Evolutionary conservation across 2,797 vertebrate species (phyloP).

Genomic region (Tinamus major): DNA sequence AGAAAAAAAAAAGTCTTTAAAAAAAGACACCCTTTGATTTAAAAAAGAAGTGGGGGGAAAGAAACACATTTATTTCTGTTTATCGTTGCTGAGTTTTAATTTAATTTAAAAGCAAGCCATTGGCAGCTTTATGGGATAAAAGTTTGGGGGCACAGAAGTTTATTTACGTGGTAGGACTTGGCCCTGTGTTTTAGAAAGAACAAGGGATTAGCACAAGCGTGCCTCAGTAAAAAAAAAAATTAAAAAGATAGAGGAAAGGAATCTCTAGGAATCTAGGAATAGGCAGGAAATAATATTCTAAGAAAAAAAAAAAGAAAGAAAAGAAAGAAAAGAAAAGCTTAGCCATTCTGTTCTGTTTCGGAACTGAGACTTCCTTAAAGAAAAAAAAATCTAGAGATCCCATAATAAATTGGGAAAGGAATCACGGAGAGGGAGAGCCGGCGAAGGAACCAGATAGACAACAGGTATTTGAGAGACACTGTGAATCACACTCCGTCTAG

Average conservation of each 20-base stretch:
- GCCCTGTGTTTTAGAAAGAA: slow-evolving; percentile 32
- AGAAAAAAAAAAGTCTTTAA: slow-evolving; percentile 65
- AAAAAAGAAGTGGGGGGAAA: neutral
- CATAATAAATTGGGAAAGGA: slow-evolving; percentile 17
- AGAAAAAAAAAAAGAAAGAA: too few relatives aligned
- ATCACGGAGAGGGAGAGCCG: neutral
- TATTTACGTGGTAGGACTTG: slow-evolving; percentile 33
- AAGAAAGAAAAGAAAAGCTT: neutral
- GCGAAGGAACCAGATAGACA: slow-evolving; percentile 43
- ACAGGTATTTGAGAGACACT: slow-evolving; percentile 63
- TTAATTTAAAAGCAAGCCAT: slow-evolving; percentile 10
- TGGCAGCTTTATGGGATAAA: slow-evolving; percentile 38
- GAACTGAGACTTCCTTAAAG: slow-evolving; percentile 13
- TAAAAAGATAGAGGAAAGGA: slow-evolving; percentile 13
- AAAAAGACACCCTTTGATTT: slow-evolving; percentile 10
- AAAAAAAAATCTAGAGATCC: slow-evolving; percentile 13
- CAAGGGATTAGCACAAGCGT: slow-evolving; percentile 45
- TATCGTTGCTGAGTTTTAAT: slow-evolving; percentile 30
- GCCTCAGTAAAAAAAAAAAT: slow-evolving; percentile 46
- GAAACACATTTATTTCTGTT: slow-evolving; percentile 65
- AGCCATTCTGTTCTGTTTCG: neutral
- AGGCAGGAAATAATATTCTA: neutral
- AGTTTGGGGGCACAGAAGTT: slow-evolving; percentile 64
- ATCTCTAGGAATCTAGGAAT: neutral
- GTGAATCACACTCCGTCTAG: slow-evolving; percentile 13